phyloP scores from a whole-genome alignment of 2,113 vertebrate species.

The Ameiurus melas region DNA sequence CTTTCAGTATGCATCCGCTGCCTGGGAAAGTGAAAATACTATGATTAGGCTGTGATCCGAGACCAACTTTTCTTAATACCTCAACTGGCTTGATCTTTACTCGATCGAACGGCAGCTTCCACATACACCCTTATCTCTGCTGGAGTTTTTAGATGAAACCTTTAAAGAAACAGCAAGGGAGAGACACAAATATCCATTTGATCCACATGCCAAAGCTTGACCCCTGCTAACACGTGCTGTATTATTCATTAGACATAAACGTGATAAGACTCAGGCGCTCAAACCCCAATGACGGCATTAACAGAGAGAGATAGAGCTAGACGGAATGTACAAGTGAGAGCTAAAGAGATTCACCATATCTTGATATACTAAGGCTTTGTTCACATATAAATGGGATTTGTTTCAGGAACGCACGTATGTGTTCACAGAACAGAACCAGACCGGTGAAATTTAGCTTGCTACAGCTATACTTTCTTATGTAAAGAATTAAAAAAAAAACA shows the following conservation, averaged over 20 bases:
- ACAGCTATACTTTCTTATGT: not conserved
- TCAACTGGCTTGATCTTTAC: not conserved
- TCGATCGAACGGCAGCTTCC: not conserved
- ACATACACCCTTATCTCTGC: not conserved
- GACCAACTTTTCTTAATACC: not conserved
- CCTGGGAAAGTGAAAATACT: not conserved
- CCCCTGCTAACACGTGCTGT: not conserved
- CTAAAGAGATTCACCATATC: not conserved
- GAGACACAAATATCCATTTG: not conserved
- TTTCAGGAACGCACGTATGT: not conserved
- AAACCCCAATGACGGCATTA: not conserved
- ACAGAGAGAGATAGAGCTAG: not conserved
- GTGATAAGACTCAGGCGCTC: not conserved
- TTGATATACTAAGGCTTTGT: not conserved
- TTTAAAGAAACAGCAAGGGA: not conserved
- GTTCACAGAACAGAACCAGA: not conserved
- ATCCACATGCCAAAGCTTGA: conserved; percentile 1
- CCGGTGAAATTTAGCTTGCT: not conserved
- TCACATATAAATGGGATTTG: not conserved
- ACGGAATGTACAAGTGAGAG: not conserved
- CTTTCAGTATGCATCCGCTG: not conserved
- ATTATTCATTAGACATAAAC: conserved; percentile 14
- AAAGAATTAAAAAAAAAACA: not conserved
- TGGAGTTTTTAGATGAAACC: not conserved
- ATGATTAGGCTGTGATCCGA: not conserved